phyloP scores from a whole-genome alignment of 1,140 invertebrate species.

The Dermatophagoides farinae region DNA sequence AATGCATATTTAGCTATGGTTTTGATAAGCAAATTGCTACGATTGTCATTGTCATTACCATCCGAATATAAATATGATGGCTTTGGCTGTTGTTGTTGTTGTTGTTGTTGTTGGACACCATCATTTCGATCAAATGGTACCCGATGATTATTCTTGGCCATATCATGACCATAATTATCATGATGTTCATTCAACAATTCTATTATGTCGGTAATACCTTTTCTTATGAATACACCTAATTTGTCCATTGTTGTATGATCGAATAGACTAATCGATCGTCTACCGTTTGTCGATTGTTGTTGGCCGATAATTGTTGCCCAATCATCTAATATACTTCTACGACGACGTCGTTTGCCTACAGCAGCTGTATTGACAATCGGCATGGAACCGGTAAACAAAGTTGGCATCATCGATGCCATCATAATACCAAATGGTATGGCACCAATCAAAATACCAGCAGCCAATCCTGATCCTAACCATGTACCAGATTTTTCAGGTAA shows the following conservation, averaged over 20 bases:
- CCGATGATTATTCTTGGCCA: background rate
- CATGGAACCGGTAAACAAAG: background rate
- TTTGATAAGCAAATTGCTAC: background rate
- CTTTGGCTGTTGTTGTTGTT: too few relatives aligned
- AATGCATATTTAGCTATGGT: background rate
- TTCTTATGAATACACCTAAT: background rate
- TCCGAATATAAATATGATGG: too few relatives aligned
- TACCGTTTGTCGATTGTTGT: too few relatives aligned
- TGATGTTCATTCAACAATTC: background rate
- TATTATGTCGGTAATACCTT: background rate
- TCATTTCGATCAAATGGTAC: too few relatives aligned
- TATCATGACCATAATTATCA: too few relatives aligned
- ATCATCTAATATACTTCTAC: background rate
- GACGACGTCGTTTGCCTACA: background rate
- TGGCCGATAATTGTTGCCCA: too few relatives aligned
- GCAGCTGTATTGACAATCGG: constrained; percentile 6
- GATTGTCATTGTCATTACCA: background rate
- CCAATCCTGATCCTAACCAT: constrained; percentile 1
- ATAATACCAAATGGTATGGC: constrained; percentile 7
- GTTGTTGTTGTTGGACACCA: too few relatives aligned
- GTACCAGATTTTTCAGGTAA: background rate
- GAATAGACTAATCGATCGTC: background rate
- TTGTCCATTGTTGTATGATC: background rate
- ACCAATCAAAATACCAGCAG: constrained; percentile 4
- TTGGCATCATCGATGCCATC: constrained; percentile 9